phyloP scores from a whole-genome alignment of 2,797 vertebrate genomes.

The Anguilla anguilla region DNA sequence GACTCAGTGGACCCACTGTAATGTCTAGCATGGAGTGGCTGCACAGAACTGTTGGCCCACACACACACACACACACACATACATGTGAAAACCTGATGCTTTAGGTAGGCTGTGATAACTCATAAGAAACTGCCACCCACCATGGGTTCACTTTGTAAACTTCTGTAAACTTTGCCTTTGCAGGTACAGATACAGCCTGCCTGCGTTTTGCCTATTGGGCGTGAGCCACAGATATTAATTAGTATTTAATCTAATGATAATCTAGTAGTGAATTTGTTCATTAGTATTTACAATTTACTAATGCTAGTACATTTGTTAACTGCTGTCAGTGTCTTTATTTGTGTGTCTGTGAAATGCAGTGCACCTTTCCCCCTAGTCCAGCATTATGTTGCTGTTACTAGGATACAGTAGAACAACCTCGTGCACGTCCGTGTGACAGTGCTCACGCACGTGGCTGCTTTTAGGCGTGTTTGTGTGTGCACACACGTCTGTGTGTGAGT shows the following conservation, averaged over 20 bases:
- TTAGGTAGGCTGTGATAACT: background rate
- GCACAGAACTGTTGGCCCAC: background rate
- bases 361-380: background rate
- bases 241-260: background rate
- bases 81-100: background rate
- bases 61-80: background rate
- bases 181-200: background rate
- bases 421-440: background rate
- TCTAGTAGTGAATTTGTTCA: background rate
- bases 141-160: background rate
- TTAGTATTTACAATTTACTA: background rate
- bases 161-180: conserved; percentile 8
- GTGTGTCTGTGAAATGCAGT: background rate
- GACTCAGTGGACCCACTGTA: conserved; percentile 13
- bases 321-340: too few relatives aligned
- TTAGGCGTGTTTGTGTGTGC: background rate
- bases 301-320: background rate
- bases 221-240: background rate
- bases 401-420: background rate
- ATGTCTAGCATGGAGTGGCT: background rate
- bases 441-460: background rate
- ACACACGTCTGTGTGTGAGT: background rate
- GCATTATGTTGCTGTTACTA: background rate
- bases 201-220: background rate
- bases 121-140: background rate